Evolutionary conservation across 2,113 vertebrate genomes (phyloP), one percentile per base, ranked within the genome.

Genomic region (Coturnix japonica): DNA sequence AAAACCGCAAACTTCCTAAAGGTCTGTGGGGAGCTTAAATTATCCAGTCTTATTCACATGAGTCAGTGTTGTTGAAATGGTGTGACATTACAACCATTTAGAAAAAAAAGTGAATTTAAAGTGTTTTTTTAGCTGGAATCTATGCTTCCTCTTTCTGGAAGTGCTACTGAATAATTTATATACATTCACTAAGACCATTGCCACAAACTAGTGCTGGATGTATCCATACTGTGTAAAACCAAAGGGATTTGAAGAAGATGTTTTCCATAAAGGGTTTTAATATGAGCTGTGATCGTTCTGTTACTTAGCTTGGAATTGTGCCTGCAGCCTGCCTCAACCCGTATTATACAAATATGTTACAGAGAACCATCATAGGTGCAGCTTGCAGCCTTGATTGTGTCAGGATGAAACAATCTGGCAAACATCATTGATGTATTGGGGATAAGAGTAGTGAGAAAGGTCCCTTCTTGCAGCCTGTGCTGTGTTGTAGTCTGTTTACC

Each of bases 191-290:
- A 78, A 39, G 30, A 81, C 51, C 51, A 64, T 77, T 83, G 80
- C 56, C 77, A 46, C 53, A 23, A 7, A 60, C 37, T 80, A 51
- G 51, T 77, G 28, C 15, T 78, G 82, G 84, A 85, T 51, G 61
- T 18, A 26, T 31, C 39, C 21, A 4, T 65, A 39, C 15, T 84
- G 39, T 31, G n/a, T 69, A 85, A 72, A 85, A 67, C 65, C 67
- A 21, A 71, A 78, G 19, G 43, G 15, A 85, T 53, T 35, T 26
- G 33, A 64, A 57, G 57, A n/a, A 88, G 80, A 28, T 65, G 12
- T 86, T 95, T 80, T 6, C 60, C 90, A 13, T 63, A 89, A 90
- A 61, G 9, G 28, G 63, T 79, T 90, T 86, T 88, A 85, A 63
- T 70, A 82, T 51, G 7, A 56, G 18, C 41, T 17, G 2, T 66